phyloP scores from a whole-genome alignment of 2,888 invertebrate species.

The Ennomos quercinarius region DNA sequence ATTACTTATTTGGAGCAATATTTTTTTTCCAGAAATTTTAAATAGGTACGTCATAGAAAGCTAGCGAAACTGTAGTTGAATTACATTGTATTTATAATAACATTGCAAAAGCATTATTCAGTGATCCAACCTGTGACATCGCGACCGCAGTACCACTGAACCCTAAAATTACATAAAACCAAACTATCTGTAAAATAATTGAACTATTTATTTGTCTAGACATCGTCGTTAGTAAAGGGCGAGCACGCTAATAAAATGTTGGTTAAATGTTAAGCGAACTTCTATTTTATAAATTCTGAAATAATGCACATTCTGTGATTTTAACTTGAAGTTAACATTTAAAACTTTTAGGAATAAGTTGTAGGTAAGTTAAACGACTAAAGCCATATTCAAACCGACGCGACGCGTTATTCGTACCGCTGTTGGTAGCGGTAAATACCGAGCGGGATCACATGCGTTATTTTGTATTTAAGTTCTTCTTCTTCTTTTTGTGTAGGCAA shows the following conservation, averaged over 20 bases:
- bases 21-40: too few species aligned
- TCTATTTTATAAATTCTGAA: slow-evolving; percentile 2
- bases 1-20: too few species aligned
- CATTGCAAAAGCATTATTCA: slow-evolving; percentile 25
- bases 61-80: not conserved
- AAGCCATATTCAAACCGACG: too few species aligned
- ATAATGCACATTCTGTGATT: not conserved
- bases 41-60: too few species aligned
- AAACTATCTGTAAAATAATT: slow-evolving; percentile 31
- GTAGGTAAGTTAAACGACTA: too few species aligned
- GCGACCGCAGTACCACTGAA: slow-evolving; percentile 27
- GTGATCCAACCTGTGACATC: slow-evolving; percentile 36
- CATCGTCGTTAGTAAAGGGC: slow-evolving; percentile 30
- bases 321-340: too few species aligned
- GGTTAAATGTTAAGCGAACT: slow-evolving; percentile 20
- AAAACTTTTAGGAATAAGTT: too few species aligned
- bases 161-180: slow-evolving; percentile 31
- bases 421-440: too few species aligned
- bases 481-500: too few species aligned
- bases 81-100: slow-evolving; percentile 2
- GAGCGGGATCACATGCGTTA: too few species aligned
- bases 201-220: slow-evolving; percentile 41
- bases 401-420: too few species aligned
- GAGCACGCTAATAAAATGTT: slow-evolving; percentile 25
- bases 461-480: too few species aligned